These are phyloP conservation scores for Dolichoris vasculosae DNA, from an alignment of 1,140 invertebrate genomes.

Conservation along the genomic window DNA sequence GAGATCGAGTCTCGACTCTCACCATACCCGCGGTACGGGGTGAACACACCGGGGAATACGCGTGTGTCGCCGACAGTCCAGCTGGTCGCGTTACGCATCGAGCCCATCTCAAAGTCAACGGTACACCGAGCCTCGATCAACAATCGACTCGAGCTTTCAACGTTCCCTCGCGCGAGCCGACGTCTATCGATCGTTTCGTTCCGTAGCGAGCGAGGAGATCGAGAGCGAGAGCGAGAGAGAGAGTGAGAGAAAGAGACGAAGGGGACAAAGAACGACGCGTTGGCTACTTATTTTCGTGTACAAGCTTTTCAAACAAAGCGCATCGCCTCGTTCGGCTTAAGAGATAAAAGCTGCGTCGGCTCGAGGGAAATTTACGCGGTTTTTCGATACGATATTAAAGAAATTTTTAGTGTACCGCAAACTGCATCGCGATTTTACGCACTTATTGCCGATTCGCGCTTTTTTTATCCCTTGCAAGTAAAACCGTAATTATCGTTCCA, in stretches of 20 bases:
- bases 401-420: not conserved
- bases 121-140: slow-evolving; percentile 61
- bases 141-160: not conserved
- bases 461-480: not conserved
- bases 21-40: slow-evolving; percentile 72
- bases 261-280: not conserved
- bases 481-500: slow-evolving; percentile 7
- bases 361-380: not conserved
- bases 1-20: slow-evolving; percentile 74
- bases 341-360: not conserved
- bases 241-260: no score
- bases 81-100: slow-evolving; percentile 79
- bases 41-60: slow-evolving; percentile 83
- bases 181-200: not conserved
- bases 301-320: no score
- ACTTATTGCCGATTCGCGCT: not conserved
- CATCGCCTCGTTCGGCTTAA: not conserved
- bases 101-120: slow-evolving; percentile 76
- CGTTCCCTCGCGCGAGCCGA: not conserved
- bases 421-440: not conserved
- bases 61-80: slow-evolving; percentile 82
- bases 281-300: not conserved
- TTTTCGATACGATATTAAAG: not conserved
- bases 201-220: no score
- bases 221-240: no score